phyloP scores from a whole-genome alignment of 2,797 vertebrate genomes.

The Protonibea diacanthus region DNA sequence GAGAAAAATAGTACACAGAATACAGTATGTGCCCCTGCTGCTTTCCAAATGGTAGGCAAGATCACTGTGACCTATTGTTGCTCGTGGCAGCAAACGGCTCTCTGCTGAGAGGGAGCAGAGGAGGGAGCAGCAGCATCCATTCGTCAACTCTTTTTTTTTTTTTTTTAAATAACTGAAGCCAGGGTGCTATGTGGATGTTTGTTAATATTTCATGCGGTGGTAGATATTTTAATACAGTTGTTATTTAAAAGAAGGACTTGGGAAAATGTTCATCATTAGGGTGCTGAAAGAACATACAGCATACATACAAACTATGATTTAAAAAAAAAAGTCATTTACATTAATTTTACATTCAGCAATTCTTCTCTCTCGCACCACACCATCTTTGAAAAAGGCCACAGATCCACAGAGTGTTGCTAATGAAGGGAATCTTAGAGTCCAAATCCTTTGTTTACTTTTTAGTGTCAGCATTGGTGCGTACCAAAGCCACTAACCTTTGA shows the following conservation, averaged over 20 bases:
- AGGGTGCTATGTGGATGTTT: not conserved
- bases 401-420: constrained; percentile 36
- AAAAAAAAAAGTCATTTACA: not conserved
- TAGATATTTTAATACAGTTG: not conserved
- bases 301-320: not conserved
- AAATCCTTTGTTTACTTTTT: constrained; percentile 71
- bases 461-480: constrained; percentile 47
- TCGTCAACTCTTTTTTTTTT: not conserved
- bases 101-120: constrained; percentile 24
- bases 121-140: constrained; percentile 2
- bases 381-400: constrained; percentile 13
- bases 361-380: constrained; percentile 14
- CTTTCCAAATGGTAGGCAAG: constrained; percentile 32
- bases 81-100: constrained; percentile 40
- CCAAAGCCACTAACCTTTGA: constrained; percentile 72
- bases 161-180: not conserved
- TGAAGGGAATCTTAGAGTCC: constrained; percentile 48
- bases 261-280: not conserved
- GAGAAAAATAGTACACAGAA: constrained; percentile 42
- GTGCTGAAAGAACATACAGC: constrained; percentile 11
- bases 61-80: constrained; percentile 53
- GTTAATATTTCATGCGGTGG: not conserved
- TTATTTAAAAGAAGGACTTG: not conserved
- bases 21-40: constrained; percentile 20
- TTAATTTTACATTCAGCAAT: constrained; percentile 27